A percentile compares a stretch with the other conserved stretches of the same genome.
Conservation (phyloP, 2,888 invertebrate species). For the Julus scandinavius region DNA sequence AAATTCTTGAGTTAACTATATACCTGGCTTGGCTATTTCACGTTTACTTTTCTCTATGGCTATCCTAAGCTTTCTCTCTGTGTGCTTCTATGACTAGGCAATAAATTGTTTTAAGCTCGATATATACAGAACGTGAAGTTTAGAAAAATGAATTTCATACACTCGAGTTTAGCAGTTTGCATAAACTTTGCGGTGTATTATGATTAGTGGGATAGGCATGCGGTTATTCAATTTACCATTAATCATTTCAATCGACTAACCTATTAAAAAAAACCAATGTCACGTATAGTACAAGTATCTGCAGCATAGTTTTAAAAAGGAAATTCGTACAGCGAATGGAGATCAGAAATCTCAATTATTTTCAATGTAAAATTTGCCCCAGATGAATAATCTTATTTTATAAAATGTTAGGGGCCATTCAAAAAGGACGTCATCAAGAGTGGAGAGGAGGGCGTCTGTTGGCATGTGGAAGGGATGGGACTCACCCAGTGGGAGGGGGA, state of each 20-base stretch:
- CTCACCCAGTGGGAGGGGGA: too few species aligned
- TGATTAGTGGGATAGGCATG: neutral
- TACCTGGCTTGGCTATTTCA: neutral
- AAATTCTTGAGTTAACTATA: slow-evolving; percentile 44
- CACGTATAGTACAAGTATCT: too few species aligned
- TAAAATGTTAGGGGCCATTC: too few species aligned
- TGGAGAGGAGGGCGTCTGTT: too few species aligned
- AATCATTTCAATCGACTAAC: neutral
- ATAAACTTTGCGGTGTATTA: neutral
- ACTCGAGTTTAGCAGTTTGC: neutral
- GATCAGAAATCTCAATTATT: too few species aligned
- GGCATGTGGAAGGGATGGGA: too few species aligned
- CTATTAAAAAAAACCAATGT: neutral
- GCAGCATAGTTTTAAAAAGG: too few species aligned
- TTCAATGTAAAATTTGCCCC: too few species aligned
- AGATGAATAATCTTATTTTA: too few species aligned
- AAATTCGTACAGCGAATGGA: too few species aligned
- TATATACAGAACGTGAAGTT: neutral
- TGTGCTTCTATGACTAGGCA: neutral
- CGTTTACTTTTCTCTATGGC: neutral
- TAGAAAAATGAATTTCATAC: neutral
- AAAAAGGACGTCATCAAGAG: too few species aligned
- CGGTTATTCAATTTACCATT: slow-evolving; percentile 14
- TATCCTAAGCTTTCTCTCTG: neutral
- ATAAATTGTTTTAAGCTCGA: neutral